Evolutionary conservation across 2,888 invertebrate genomes (phyloP).

Genomic region (Horisme vitalbata): DNA sequence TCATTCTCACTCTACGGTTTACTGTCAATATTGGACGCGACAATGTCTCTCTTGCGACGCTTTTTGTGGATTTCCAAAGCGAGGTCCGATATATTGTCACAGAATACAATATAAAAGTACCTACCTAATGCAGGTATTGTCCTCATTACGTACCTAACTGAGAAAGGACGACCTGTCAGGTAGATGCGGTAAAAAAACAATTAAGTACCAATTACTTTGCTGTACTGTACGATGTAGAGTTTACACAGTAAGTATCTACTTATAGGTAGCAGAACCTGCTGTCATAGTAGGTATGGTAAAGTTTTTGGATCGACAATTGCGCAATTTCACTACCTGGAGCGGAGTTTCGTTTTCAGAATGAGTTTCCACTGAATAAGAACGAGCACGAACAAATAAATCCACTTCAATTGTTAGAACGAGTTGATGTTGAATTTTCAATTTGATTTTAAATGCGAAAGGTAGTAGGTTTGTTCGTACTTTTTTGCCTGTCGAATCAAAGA

Average conservation of each 20-base stretch:
- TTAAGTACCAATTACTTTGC: too few species aligned
- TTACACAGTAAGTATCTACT: not conserved
- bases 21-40: conserved; percentile 43
- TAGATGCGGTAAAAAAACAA: too few species aligned
- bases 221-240: too few species aligned
- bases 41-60: conserved; percentile 16
- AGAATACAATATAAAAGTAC: too few species aligned
- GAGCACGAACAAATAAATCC: conserved; percentile 32
- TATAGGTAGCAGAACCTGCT: not conserved
- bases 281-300: conserved; percentile 11
- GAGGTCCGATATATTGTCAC: too few species aligned
- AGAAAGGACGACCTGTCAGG: too few species aligned
- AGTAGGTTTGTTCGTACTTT: conserved; percentile 6
- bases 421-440: conserved; percentile 31
- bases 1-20: conserved; percentile 54
- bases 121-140: too few species aligned
- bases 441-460: conserved; percentile 25
- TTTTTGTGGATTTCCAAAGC: too few species aligned
- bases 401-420: conserved; percentile 26
- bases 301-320: conserved; percentile 18
- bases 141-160: too few species aligned
- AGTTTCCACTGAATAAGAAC: conserved; percentile 29
- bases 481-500: conserved; percentile 16
- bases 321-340: conserved; percentile 25
- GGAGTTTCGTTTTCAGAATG: conserved; percentile 28